A percentile compares a stretch with the other conserved stretches of the same genome.
Conservation (phyloP, 1,140 invertebrate genomes). For the Lerema accius region DNA sequence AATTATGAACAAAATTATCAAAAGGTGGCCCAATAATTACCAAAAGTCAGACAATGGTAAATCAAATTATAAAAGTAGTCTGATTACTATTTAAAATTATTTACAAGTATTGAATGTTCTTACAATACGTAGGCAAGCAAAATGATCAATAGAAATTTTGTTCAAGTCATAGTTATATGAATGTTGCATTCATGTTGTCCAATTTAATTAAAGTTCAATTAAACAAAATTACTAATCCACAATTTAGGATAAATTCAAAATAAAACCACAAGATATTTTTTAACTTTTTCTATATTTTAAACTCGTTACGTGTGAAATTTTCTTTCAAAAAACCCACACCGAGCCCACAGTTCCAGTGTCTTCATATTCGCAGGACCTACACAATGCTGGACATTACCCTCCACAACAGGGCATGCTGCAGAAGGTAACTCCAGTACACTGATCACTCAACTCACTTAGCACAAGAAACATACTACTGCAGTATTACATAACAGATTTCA, state of each 20-base stretch:
- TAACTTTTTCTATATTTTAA: slow-evolving; percentile 68
- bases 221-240: not conserved
- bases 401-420: slow-evolving; percentile 31
- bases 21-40: no score
- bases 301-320: slow-evolving; percentile 72
- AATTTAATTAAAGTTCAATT: slow-evolving; percentile 21
- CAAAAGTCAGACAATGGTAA: no score
- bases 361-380: slow-evolving; percentile 37
- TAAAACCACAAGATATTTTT: slow-evolving; percentile 53
- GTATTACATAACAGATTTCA: slow-evolving; percentile 67
- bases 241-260: slow-evolving; percentile 40
- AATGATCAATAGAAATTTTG: slow-evolving; percentile 1
- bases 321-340: slow-evolving; percentile 71
- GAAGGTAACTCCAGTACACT: slow-evolving; percentile 42
- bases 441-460: slow-evolving; percentile 34
- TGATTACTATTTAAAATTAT: not conserved
- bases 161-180: slow-evolving; percentile 15
- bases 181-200: slow-evolving; percentile 15
- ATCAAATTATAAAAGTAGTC: no score
- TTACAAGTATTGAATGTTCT: no score
- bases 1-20: no score
- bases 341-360: slow-evolving; percentile 48
- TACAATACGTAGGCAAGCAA: not conserved
- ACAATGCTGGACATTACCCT: slow-evolving; percentile 51
- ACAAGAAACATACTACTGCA: slow-evolving; percentile 50